These are phyloP conservation scores for Eubasilissa splendida DNA, from an alignment of 2,888 invertebrate species.

Conservation along the genomic window DNA sequence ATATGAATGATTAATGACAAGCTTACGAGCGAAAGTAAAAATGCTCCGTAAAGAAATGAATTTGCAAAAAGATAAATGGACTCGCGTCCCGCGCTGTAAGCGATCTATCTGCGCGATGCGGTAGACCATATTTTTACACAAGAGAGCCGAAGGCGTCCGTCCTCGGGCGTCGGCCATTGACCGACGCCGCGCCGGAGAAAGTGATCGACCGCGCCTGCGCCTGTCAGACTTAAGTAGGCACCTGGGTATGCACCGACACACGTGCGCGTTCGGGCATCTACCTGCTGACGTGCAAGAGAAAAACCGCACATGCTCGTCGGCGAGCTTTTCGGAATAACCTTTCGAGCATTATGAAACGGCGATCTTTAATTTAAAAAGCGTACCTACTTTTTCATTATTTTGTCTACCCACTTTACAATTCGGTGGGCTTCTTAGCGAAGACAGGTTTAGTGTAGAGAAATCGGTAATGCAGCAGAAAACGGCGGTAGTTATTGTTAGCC, in stretches of 20 bases:
- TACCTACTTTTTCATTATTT: too few relatives aligned
- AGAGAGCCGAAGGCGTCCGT: conserved; percentile 11
- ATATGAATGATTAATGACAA: too few relatives aligned
- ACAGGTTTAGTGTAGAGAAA: too few relatives aligned
- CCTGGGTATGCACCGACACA: neutral
- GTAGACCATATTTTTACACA: conserved; percentile 23
- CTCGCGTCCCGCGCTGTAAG: conserved; percentile 4
- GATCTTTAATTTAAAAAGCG: too few relatives aligned
- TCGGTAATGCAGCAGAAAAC: too few relatives aligned
- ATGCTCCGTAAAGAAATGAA: neutral
- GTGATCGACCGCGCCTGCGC: conserved; percentile 20
- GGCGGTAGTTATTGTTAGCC: too few relatives aligned
- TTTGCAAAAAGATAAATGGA: conserved; percentile 22
- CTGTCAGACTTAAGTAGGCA: neutral
- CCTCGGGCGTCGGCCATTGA: conserved; percentile 26
- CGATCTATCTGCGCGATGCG: conserved; percentile 1
- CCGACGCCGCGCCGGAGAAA: conserved; percentile 30
- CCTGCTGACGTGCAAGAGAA: neutral
- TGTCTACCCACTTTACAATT: too few relatives aligned
- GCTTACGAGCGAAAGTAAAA: too few relatives aligned
- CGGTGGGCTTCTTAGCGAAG: too few relatives aligned
- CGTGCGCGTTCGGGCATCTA: neutral
- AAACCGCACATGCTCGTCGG: neutral
- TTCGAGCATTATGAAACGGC: too few relatives aligned
- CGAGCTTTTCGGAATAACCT: neutral